Base-by-base conservation (phyloP, 2,797 vertebrate species). In the Loris lydekkerianus region DNA sequence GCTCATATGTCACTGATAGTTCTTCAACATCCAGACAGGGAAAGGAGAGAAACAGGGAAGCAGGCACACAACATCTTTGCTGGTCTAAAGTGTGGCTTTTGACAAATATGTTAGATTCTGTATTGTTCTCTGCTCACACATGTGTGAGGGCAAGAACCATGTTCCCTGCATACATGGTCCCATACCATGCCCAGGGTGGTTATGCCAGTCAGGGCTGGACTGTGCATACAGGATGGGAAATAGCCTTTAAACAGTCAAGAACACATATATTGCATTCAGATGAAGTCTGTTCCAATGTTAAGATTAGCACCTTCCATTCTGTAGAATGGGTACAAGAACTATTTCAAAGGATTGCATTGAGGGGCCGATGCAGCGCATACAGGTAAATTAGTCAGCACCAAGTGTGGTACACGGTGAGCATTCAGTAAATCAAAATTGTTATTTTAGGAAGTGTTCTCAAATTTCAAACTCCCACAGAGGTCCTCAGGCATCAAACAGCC, bases 391-490 rank as follows among this genome's bases (percentile, higher is more conserved):
- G 27, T 46, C 17, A 49, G 86, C 15, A 25, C 58, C 20, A 15
- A 20, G 63, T 73, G 34, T 92, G 91, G 69, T 11, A 91, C 49
- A 25, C 8, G 25, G 43, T 5, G 34, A 86, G n/a, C 40, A 61
- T 60, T 81, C 70, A 58, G 10, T 58, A 85, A 93, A 80, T 56
- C 84, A 84, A 70, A 63, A 73, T 49, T 72, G 63, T 56, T 90
- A 34, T 76, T 96, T 91, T 34, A 70, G 63, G 53, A 34, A 31
- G 46, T 73, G 10, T 63, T 95, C 72, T 89, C 83, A 63, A 90
- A 92, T 63, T 53, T 75, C 89, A 95, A 69, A 72, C 60, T 93
- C 40, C 89, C 15, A 29, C 4, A 56, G 81, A 95, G 76, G 69
- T 94, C 58, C 61, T 69, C 11, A 34, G 82, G 40, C 78, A 91